phyloP scores from a whole-genome alignment of 35 echinoderm and acorn worm species.

The Apostichopus parvimensis region DNA sequence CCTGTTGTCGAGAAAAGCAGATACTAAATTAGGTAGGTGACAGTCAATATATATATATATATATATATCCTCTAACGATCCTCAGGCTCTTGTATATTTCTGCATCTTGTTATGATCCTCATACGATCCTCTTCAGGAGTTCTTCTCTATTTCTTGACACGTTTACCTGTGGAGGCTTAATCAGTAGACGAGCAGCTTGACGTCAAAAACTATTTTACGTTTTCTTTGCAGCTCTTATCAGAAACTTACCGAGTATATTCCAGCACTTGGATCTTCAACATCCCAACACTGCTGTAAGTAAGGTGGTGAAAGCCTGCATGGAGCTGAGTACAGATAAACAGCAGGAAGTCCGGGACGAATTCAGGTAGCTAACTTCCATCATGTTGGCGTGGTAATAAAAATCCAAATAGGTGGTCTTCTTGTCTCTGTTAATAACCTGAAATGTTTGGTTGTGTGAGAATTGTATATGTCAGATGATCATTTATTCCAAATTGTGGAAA shows the following conservation, averaged over 20 bases:
- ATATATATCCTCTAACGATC: too few species aligned
- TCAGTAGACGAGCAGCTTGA: too few species aligned
- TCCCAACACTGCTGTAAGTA: slow-evolving; percentile 79
- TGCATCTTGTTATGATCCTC: not conserved
- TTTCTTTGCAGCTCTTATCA: slow-evolving; percentile 49
- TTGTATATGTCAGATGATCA: too few species aligned
- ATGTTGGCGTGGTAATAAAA: too few species aligned
- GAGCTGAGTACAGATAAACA: slow-evolving; percentile 64
- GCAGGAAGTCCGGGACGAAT: slow-evolving; percentile 72
- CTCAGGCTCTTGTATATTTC: not conserved
- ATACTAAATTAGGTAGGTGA: not conserved
- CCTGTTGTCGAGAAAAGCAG: not conserved
- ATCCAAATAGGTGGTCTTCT: too few species aligned
- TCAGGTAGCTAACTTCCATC: slow-evolving; percentile 61
- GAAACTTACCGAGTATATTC: slow-evolving; percentile 67
- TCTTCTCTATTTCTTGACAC: not conserved
- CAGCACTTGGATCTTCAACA: slow-evolving; percentile 77
- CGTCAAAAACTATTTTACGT: not conserved
- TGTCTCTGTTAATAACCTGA: too few species aligned
- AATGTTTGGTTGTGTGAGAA: too few species aligned
- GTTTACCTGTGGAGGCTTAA: not conserved
- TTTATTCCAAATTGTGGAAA: too few species aligned
- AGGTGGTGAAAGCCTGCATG: slow-evolving; percentile 82
- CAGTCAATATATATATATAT: not conserved
- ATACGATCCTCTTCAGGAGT: not conserved